Conservation (phyloP, 2,113 vertebrate species). For the Cyphomyrus plagiostoma region DNA sequence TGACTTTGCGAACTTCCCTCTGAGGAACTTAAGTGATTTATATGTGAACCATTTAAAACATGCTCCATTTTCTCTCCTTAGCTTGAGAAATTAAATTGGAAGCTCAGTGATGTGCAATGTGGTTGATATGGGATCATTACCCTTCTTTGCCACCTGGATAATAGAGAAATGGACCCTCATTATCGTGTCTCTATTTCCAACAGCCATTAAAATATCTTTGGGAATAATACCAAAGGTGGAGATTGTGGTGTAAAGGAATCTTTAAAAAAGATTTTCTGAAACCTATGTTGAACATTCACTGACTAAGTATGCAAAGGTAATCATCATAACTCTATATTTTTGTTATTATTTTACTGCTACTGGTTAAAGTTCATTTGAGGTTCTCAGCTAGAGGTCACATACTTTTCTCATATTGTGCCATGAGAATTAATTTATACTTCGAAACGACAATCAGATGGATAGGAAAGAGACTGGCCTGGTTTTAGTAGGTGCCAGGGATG, state of each 20-base stretch:
- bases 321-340: neutral
- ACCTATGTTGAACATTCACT: neutral
- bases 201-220: conserved; percentile 28
- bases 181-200: conserved; percentile 26
- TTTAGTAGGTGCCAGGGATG: neutral
- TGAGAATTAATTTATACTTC: neutral
- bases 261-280: neutral
- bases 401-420: neutral
- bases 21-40: conserved; percentile 28
- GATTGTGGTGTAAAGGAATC: neutral
- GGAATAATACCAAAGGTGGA: conserved; percentile 9
- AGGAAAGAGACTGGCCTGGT: neutral
- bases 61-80: neutral
- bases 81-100: conserved; percentile 28
- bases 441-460: neutral
- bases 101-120: conserved; percentile 31
- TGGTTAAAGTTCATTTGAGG: neutral
- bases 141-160: conserved; percentile 20
- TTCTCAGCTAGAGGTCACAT: neutral
- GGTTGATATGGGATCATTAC: conserved; percentile 28
- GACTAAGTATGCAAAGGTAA: neutral
- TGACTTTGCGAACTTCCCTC: conserved; percentile 24
- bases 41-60: conserved; percentile 17
- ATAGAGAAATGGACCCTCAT: conserved; percentile 28
- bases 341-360: neutral